A percentile compares a stretch with the other conserved stretches of the same genome.
Evolutionary conservation across 1,140 invertebrate species (phyloP).

Genomic region (Neocloeon triangulifer): DNA sequence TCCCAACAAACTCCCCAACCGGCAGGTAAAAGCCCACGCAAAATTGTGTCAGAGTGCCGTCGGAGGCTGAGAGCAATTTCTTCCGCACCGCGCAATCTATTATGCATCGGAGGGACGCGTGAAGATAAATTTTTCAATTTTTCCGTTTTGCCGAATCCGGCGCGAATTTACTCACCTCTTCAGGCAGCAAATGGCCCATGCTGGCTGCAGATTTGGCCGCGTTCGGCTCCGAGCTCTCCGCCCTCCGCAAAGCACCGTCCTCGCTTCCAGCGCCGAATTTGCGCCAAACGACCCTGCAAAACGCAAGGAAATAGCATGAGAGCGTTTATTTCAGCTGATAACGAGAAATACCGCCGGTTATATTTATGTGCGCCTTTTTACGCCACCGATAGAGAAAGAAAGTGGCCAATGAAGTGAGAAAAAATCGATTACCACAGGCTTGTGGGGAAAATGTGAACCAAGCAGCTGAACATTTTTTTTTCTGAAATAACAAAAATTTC

Average conservation of each 20-base stretch:
- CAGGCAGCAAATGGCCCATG: slow-evolving; percentile 5
- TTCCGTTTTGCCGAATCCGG: slow-evolving; percentile 1
- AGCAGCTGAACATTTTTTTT: no score
- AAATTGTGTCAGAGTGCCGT: no score
- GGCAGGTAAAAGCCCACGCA: no score
- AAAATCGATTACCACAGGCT: neutral
- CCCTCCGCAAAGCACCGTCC: slow-evolving; percentile 12
- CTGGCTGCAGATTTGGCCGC: slow-evolving; percentile 5
- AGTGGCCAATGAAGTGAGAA: neutral
- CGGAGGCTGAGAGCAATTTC: no score
- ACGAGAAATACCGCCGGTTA: no score
- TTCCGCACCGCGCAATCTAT: no score
- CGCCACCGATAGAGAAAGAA: neutral
- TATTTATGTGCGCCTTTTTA: no score
- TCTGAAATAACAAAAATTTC: no score
- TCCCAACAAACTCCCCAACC: no score
- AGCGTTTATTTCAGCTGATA: no score
- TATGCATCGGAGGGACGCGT: no score
- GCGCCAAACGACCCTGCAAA: slow-evolving; percentile 17
- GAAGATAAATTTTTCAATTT: neutral
- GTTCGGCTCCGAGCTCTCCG: slow-evolving; percentile 15
- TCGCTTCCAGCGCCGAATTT: slow-evolving; percentile 14
- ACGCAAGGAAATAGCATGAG: slow-evolving; percentile 6
- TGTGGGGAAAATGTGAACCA: no score
- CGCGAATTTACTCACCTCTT: slow-evolving; percentile 8